Evolutionary conservation across 2,797 vertebrate species (phyloP).

Genomic region (Dermochelys coriacea): DNA sequence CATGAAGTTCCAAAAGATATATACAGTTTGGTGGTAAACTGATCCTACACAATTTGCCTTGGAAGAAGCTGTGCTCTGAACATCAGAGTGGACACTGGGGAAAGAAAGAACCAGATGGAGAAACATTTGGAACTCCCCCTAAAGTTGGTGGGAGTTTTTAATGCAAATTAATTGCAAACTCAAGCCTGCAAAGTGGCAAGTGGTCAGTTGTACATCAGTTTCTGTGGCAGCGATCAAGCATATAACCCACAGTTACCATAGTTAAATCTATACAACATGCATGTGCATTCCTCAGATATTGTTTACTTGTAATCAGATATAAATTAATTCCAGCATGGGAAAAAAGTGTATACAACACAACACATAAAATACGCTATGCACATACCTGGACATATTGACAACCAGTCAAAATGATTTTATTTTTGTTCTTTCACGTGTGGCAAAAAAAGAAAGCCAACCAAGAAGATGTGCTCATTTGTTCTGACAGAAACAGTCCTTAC

Average conservation of each 20-base stretch:
- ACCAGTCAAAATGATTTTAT: background rate
- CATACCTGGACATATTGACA: background rate
- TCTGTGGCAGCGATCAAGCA: background rate
- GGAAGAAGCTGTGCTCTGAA: conserved; percentile 32
- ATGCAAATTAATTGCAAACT: background rate
- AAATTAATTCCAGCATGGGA: background rate
- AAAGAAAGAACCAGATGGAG: background rate
- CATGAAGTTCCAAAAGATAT: background rate
- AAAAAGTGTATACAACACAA: background rate
- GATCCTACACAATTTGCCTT: conserved; percentile 35
- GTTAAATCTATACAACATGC: background rate
- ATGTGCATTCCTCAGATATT: background rate
- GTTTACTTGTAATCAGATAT: background rate
- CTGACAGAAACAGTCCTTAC: background rate
- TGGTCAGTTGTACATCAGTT: background rate
- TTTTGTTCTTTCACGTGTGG: background rate
- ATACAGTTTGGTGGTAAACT: background rate
- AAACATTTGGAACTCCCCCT: conserved; percentile 1
- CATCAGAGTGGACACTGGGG: background rate
- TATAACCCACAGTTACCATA: background rate
- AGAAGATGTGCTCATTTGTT: background rate
- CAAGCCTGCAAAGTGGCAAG: background rate
- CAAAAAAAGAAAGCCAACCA: background rate
- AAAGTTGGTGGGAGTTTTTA: background rate
- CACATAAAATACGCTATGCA: background rate